phyloP scores from a whole-genome alignment of 2,113 vertebrate genomes.

The Myrmecophaga tridactyla region DNA sequence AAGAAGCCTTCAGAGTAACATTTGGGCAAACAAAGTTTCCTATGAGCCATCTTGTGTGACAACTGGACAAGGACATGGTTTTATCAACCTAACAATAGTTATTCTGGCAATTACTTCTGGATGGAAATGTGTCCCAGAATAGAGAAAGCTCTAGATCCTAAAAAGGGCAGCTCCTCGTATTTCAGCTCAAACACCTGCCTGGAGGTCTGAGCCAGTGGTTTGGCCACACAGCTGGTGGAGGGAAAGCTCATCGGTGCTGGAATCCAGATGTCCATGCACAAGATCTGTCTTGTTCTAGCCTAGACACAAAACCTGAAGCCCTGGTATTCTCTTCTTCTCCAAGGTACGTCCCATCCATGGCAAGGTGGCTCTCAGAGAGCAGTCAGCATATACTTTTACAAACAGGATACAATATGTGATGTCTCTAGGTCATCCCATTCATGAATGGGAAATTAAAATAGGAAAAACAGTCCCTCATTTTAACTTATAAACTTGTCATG shows the following conservation, averaged over 20 bases:
- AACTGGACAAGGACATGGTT: not conserved
- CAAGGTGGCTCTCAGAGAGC: not conserved
- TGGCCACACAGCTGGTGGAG: not conserved
- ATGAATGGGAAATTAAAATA: constrained; percentile 27
- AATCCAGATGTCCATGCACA: not conserved
- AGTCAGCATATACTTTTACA: not conserved
- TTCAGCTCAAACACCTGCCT: not conserved
- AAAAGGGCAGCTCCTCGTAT: not conserved
- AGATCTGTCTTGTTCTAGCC: not conserved
- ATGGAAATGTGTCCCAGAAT: not conserved
- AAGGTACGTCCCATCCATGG: not conserved
- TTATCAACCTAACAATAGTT: not conserved
- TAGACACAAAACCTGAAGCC: not conserved
- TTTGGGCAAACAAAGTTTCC: not conserved
- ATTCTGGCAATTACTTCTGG: not conserved
- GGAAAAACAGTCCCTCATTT: not conserved
- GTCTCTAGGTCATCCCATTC: not conserved
- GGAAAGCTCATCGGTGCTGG: not conserved
- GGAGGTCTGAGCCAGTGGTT: not conserved
- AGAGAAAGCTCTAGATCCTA: not conserved
- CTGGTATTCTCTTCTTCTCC: not conserved
- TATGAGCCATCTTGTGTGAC: not conserved
- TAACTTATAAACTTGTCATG: not conserved
- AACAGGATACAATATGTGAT: not conserved
- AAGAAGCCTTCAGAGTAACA: not conserved